These are phyloP conservation scores for Ciconia boyciana DNA, from an alignment of 2,113 vertebrate species.

Conservation along the genomic window DNA sequence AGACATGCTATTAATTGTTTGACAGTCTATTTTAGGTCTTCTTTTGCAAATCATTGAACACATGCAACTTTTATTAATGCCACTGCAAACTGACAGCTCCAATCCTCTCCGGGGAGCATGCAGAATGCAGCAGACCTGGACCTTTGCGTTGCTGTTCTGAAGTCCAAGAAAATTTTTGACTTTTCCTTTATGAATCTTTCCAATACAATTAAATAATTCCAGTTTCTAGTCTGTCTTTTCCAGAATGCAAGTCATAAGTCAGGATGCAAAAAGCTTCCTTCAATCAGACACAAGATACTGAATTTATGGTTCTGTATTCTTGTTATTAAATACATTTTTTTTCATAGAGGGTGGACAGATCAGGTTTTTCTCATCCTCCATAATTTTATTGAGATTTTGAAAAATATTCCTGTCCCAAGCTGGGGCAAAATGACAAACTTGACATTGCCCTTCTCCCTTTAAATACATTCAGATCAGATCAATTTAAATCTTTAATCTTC, in stretches of 20 bases:
- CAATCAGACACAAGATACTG: not conserved
- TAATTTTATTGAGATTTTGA: not conserved
- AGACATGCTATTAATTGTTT: not conserved
- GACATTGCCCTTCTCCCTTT: not conserved
- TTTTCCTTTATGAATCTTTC: not conserved
- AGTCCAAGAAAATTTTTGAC: not conserved
- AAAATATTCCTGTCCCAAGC: not conserved
- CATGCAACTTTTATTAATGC: not conserved
- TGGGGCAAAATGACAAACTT: not conserved
- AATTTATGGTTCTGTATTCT: not conserved
- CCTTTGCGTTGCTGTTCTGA: not conserved
- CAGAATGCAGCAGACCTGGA: not conserved
- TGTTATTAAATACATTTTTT: not conserved
- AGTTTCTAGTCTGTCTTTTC: not conserved
- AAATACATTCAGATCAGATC: not conserved
- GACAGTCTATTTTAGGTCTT: not conserved
- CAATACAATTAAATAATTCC: not conserved
- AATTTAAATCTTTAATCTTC: not conserved
- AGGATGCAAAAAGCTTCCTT: not conserved
- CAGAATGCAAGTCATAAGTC: not conserved
- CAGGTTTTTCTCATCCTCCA: not conserved
- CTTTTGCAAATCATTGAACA: not conserved
- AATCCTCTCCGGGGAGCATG: not conserved
- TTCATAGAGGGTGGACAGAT: not conserved
- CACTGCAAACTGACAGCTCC: not conserved